Evolutionary conservation across 2,113 vertebrate genomes (phyloP), one percentile per base, ranked within the genome.

Genomic region (Pica pica): DNA sequence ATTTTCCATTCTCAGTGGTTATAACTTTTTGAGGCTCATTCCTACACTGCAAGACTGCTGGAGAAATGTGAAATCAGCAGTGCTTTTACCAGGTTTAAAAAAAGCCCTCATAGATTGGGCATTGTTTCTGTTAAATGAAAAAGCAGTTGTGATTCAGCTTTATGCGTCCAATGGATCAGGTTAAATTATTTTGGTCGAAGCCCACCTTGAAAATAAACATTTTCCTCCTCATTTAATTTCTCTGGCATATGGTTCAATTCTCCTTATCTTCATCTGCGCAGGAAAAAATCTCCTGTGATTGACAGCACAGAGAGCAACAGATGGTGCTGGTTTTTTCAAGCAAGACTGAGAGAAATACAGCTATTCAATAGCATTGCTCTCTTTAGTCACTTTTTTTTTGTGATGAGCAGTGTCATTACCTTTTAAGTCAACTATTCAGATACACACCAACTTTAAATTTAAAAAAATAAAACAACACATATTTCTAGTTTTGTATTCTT

Each of bases 311-410:
- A 83, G 21, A 78, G 84, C 81, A 80, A 92, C 49, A 97, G 96
- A 96, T 91, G 97, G 91, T 64, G 53, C 83, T 94, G 35, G 83
- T 56, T 73, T 55, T 87, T 88, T 83, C 33, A 44, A n/a, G 59
- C 13, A 56, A 90, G 49, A 94, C 20, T 0, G 3, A 35, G 47
- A 89, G 31, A 67, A 50, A n/a, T 12, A 69, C 70, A 7, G 4
- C 9, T 41, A 7, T 90, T 67, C 23, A 57, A 61, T n/a, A 67
- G 59, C 41, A 50, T 55, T 55, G 52, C 20, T 68, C 71, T 67
- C 33, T 52, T 59, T 8, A 21, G 30, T n/a, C 4, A 28, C 23
- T 23, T 37, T 59, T 68, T 68, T 71, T 79, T 85, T 21, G 19
- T 55, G 10, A 50, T 27, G 22, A 64, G 6, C 16, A 78, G 7